A percentile compares a stretch with the other conserved stretches of the same genome.
phyloP scores from a whole-genome alignment of 1,140 invertebrate species.

The Colletes gigas region DNA sequence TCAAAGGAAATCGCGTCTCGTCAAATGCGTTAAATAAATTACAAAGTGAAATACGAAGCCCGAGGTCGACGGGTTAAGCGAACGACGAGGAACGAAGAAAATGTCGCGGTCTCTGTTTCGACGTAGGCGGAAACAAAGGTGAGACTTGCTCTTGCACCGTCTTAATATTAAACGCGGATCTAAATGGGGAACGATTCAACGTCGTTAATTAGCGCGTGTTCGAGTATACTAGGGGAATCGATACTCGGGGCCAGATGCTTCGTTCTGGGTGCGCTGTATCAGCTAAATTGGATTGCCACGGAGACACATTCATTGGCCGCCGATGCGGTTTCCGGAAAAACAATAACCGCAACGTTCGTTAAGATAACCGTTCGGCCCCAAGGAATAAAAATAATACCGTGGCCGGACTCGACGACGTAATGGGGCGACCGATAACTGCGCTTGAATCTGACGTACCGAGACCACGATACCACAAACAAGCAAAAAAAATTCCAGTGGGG shows the following conservation, averaged over 20 bases:
- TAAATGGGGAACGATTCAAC: constrained; percentile 23
- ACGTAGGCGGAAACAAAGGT: constrained; percentile 3
- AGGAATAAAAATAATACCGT: neutral
- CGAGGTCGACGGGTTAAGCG: constrained; percentile 8
- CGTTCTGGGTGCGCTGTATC: constrained; percentile 18
- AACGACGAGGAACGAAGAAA: constrained; percentile 19
- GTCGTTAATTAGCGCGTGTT: constrained; percentile 52
- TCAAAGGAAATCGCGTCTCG: neutral
- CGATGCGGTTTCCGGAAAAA: constrained; percentile 35
- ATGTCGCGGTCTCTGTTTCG: neutral
- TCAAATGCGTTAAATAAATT: constrained; percentile 33
- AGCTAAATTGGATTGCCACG: constrained; percentile 52
- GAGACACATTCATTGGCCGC: constrained; percentile 20
- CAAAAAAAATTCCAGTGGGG: neutral
- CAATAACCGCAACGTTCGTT: constrained; percentile 41
- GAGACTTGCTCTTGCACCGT: constrained; percentile 16
- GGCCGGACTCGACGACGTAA: no score
- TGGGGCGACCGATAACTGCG: neutral
- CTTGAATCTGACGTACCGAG: neutral
- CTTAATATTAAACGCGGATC: constrained; percentile 21
- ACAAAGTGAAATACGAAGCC: constrained; percentile 1
- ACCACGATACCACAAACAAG: neutral
- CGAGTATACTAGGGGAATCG: constrained; percentile 38
- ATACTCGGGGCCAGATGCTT: constrained; percentile 41
- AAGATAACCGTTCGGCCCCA: neutral